A percentile compares a stretch with the other conserved stretches of the same genome.
Conservation (phyloP, 2,113 vertebrate genomes). For the Etia nguti region DNA sequence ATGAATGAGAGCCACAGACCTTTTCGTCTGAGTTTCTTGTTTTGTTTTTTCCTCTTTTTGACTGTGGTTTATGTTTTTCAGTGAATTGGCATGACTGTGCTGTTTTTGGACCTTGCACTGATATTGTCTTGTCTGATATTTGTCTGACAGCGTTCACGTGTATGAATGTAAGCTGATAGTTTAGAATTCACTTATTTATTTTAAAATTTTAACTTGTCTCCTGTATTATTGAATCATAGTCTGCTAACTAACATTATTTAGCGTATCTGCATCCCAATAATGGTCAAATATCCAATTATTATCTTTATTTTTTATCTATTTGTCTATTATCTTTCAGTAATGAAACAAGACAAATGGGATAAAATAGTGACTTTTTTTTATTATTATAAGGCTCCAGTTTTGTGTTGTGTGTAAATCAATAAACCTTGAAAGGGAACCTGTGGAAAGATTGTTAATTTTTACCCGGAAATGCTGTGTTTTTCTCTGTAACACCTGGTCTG, state of each 20-base stretch:
- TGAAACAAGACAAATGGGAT: not conserved
- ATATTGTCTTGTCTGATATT: not conserved
- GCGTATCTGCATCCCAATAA: not conserved
- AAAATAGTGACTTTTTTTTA: not conserved
- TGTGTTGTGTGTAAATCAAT: fast-evolving
- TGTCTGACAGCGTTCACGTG: fast-evolving
- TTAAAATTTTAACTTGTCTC: not conserved
- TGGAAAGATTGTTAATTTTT: not conserved
- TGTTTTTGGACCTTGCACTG: not conserved
- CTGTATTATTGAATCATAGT: not conserved
- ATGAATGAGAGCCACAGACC: not conserved
- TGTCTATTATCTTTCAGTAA: not conserved
- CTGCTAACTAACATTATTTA: not conserved
- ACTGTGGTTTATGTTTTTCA: not conserved
- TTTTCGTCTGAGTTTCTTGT: not conserved
- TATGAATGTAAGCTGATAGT: not conserved
- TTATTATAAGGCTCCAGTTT: not conserved
- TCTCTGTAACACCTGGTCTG: not conserved
- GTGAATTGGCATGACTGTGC: fast-evolving
- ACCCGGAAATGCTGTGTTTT: not conserved
- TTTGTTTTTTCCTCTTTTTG: not conserved
- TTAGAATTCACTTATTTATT: not conserved
- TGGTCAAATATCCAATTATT: not conserved
- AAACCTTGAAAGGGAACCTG: not conserved
- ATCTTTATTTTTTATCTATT: not conserved